phyloP scores from a whole-genome alignment of 2,113 vertebrate species.

The Gobiocypris rarus region DNA sequence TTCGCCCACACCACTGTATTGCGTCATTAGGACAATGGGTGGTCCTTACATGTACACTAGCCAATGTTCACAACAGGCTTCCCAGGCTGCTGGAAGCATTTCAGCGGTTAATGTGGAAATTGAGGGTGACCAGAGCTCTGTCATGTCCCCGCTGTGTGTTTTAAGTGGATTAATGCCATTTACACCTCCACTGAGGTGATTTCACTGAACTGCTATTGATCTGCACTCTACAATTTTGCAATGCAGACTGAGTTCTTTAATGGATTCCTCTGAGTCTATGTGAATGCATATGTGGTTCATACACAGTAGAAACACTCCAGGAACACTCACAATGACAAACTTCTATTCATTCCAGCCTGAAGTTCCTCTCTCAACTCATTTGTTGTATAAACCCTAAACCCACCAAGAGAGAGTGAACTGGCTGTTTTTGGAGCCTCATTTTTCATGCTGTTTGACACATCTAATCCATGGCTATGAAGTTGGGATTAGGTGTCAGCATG shows the following conservation, averaged over 20 bases:
- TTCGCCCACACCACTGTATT: too few relatives aligned
- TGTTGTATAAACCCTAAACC: neutral
- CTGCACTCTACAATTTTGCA: neutral
- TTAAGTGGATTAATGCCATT: constrained; percentile 9
- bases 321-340: neutral
- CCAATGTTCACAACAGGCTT: neutral
- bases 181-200: neutral
- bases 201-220: constrained; percentile 16
- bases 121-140: neutral
- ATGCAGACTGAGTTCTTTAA: neutral
- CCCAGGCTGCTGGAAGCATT: neutral
- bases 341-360: neutral
- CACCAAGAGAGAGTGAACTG: neutral
- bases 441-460: constrained; percentile 17
- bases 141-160: neutral
- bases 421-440: neutral
- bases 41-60: too few relatives aligned
- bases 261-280: neutral
- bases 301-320: neutral
- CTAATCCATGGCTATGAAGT: constrained; percentile 14
- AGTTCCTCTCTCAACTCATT: neutral
- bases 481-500: constrained; percentile 16
- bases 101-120: neutral
- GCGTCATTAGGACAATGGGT: too few relatives aligned
- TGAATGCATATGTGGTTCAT: neutral